phyloP scores from a whole-genome alignment of 2,888 invertebrate genomes.

The Polylopha cassiicola region DNA sequence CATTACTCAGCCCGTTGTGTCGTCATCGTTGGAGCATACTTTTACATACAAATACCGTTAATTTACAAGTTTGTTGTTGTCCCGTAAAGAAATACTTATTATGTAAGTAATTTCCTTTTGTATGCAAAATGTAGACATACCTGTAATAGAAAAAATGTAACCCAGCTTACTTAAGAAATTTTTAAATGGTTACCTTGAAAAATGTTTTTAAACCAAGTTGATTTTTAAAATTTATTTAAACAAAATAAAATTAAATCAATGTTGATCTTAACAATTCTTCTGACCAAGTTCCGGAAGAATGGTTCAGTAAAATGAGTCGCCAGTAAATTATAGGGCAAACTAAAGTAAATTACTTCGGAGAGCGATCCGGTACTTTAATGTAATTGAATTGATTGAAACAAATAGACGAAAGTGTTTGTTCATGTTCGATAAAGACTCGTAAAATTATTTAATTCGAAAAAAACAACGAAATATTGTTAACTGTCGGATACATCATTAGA shows the following conservation, averaged over 20 bases:
- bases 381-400: conserved; percentile 27
- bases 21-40: conserved; percentile 15
- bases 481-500: no score
- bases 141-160: conserved; percentile 1
- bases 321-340: conserved; percentile 12
- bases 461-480: conserved; percentile 4
- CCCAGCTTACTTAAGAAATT: no score
- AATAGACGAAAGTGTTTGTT: conserved; percentile 19
- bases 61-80: conserved; percentile 20
- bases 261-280: conserved; percentile 23
- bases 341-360: conserved; percentile 13
- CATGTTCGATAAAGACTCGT: conserved; percentile 10
- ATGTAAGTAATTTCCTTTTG: conserved; percentile 14
- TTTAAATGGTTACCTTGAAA: no score
- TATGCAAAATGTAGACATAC: conserved; percentile 11
- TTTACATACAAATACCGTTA: conserved; percentile 19
- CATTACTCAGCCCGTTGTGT: conserved; percentile 17
- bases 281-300: conserved; percentile 38
- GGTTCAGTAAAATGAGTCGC: conserved; percentile 26
- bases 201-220: no score
- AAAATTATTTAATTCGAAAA: no score
- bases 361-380: conserved; percentile 4
- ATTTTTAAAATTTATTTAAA: conserved; percentile 5
- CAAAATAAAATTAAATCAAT: conserved; percentile 7
- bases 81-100: conserved; percentile 13